These are phyloP conservation scores for Dichetophora obliterata DNA, from an alignment of 2,888 invertebrate species.

Conservation along the genomic window DNA sequence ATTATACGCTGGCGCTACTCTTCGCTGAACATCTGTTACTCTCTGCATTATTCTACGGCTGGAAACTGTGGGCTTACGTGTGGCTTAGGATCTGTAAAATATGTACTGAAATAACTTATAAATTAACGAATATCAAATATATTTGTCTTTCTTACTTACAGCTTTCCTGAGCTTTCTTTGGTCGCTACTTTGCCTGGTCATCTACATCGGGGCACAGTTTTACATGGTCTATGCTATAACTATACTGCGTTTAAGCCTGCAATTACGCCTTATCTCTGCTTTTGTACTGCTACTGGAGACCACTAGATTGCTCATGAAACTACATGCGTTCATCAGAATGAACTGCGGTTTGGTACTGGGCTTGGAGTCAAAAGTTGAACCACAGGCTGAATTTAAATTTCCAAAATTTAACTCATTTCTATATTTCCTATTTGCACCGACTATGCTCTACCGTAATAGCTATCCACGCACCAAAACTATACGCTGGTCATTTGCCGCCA, in stretches of 20 bases:
- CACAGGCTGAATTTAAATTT: conserved; percentile 62
- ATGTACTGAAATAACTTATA: not conserved
- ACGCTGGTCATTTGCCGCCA: conserved; percentile 80
- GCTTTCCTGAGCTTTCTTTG: conserved; percentile 51
- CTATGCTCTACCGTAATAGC: conserved; percentile 77
- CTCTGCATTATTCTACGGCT: conserved; percentile 64
- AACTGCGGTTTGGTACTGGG: conserved; percentile 73
- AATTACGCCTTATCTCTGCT: conserved; percentile 59
- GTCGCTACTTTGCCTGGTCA: conserved; percentile 57
- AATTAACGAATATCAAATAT: not conserved
- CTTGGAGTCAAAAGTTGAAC: conserved; percentile 72
- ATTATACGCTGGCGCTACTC: conserved; percentile 73
- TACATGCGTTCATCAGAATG: conserved; percentile 83
- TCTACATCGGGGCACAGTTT: conserved; percentile 57
- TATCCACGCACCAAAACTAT: conserved; percentile 79
- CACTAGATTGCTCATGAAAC: conserved; percentile 88
- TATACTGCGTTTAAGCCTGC: conserved; percentile 53
- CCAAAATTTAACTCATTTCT: conserved; percentile 82
- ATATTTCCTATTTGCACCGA: conserved; percentile 90
- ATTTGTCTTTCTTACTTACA: not conserved
- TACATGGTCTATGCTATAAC: conserved; percentile 56
- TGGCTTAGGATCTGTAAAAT: not conserved
- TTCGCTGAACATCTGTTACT: conserved; percentile 66
- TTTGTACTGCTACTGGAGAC: conserved; percentile 66
- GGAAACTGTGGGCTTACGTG: conserved; percentile 69